phyloP scores from a whole-genome alignment of 1,140 invertebrate species.

The Rhyzopertha dominica region DNA sequence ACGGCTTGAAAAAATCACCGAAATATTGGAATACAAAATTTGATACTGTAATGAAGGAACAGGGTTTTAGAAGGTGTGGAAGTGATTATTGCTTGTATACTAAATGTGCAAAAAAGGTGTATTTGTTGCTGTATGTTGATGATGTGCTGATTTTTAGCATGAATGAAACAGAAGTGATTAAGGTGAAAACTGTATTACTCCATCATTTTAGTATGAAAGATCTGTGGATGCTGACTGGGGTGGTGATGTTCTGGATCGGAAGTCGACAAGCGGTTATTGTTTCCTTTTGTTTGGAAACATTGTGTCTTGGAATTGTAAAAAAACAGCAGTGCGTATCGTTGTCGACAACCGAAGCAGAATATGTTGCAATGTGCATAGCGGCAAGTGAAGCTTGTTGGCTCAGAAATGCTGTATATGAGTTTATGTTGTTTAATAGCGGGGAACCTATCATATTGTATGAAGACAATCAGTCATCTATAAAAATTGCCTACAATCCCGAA shows the following conservation, averaged over 20 bases:
- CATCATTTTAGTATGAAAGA: slow-evolving; percentile 18
- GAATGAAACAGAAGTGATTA: slow-evolving; percentile 19
- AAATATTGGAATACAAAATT: slow-evolving; percentile 30
- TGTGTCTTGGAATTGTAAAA: slow-evolving; percentile 42
- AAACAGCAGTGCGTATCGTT: slow-evolving; percentile 33
- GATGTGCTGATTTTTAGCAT: slow-evolving; percentile 31
- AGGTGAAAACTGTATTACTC: slow-evolving; percentile 16
- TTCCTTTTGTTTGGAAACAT: slow-evolving; percentile 19
- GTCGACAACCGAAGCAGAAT: slow-evolving; percentile 40
- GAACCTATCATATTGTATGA: slow-evolving; percentile 10
- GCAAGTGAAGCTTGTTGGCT: slow-evolving; percentile 31
- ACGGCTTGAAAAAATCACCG: slow-evolving; percentile 20
- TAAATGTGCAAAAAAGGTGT: not conserved
- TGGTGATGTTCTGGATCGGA: slow-evolving; percentile 29
- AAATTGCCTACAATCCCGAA: slow-evolving; percentile 14
- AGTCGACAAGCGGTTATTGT: slow-evolving; percentile 20
- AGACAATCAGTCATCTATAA: slow-evolving; percentile 17
- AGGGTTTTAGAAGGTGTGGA: slow-evolving; percentile 18
- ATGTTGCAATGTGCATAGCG: slow-evolving; percentile 22
- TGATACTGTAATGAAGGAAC: slow-evolving; percentile 4
- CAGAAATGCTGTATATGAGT: slow-evolving; percentile 33
- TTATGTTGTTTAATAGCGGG: slow-evolving; percentile 18
- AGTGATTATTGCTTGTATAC: slow-evolving; percentile 32
- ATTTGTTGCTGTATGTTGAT: not conserved
- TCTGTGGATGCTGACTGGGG: slow-evolving; percentile 42